Evolutionary conservation across 2,797 vertebrate genomes (phyloP).

Genomic region (Paedocypris micromegethes): DNA sequence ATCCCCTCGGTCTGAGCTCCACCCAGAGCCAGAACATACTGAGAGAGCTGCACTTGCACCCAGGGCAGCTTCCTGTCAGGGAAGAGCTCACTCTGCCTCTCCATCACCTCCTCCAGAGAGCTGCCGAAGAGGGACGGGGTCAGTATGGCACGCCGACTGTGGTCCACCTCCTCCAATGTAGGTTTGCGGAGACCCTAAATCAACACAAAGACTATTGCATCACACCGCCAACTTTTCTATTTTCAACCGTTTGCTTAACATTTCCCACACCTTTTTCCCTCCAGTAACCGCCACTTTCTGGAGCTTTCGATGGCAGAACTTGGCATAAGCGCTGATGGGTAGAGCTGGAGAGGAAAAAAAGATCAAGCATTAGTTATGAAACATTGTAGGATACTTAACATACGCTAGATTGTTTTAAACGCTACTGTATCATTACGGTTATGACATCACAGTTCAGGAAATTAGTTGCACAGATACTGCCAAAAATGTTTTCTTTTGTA

Average conservation of each 20-base stretch:
- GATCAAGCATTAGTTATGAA: too few species aligned
- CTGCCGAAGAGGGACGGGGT: slow-evolving; percentile 86
- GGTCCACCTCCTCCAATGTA: slow-evolving; percentile 81
- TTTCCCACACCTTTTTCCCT: slow-evolving; percentile 80
- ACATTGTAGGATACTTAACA: too few species aligned
- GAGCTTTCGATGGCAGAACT: slow-evolving; percentile 84
- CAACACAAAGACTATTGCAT: slow-evolving; percentile 19
- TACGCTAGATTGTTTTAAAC: too few species aligned
- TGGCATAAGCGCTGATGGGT: slow-evolving; percentile 83
- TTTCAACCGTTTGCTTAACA: not conserved
- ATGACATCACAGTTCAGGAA: too few species aligned
- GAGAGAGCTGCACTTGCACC: slow-evolving; percentile 88
- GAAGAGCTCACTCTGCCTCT: slow-evolving; percentile 79
- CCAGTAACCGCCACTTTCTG: slow-evolving; percentile 84
- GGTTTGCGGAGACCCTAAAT: slow-evolving; percentile 83
- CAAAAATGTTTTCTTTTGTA: too few species aligned
- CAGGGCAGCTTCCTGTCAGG: slow-evolving; percentile 82
- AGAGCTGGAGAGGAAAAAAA: slow-evolving; percentile 63
- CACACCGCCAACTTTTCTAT: not conserved
- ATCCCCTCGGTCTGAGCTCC: slow-evolving; percentile 87
- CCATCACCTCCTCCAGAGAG: slow-evolving; percentile 87
- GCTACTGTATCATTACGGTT: too few species aligned
- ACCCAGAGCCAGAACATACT: slow-evolving; percentile 81
- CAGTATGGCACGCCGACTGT: slow-evolving; percentile 80
- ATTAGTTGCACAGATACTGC: too few species aligned